These are phyloP conservation scores for Fabriciana adippe DNA, from an alignment of 2,888 invertebrate species.

Conservation along the genomic window DNA sequence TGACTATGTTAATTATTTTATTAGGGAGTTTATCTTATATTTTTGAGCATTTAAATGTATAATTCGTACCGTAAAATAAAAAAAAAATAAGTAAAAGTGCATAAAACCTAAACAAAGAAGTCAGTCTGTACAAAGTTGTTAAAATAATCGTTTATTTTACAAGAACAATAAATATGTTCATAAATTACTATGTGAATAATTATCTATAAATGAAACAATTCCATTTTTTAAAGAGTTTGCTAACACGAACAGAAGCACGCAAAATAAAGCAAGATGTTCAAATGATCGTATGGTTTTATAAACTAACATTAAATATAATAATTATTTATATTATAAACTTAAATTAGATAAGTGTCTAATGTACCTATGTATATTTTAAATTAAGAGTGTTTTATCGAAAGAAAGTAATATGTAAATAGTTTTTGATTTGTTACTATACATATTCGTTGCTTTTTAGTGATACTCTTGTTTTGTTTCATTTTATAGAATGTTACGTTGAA, in stretches of 20 bases:
- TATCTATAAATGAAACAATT: not conserved
- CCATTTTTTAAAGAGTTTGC: not conserved
- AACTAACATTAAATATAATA: conserved; percentile 12
- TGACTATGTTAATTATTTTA: conserved; percentile 7
- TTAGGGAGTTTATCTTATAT: conserved; percentile 6
- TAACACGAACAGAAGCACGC: conserved; percentile 9
- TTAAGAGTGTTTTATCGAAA: conserved; percentile 32
- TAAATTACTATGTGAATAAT: not conserved
- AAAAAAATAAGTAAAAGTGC: conserved; percentile 22
- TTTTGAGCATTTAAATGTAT: conserved; percentile 13
- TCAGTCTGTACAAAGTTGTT: too few relatives aligned
- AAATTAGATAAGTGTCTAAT: conserved; percentile 29
- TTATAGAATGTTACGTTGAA: conserved; percentile 20
- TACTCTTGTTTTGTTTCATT: conserved; percentile 24
- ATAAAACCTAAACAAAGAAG: conserved; percentile 11
- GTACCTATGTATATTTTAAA: conserved; percentile 39
- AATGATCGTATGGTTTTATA: conserved; percentile 12
- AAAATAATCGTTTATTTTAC: too few relatives aligned
- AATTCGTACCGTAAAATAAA: not conserved
- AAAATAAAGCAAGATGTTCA: not conserved
- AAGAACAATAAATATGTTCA: too few relatives aligned
- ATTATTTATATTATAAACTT: conserved; percentile 20
- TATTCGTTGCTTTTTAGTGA: conserved; percentile 25
- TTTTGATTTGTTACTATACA: conserved; percentile 26
- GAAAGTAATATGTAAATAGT: conserved; percentile 32